Percentiles rank a stretch among this genome's conserved stretches.
Conservation (phyloP, 1,140 invertebrate genomes). For the Dinoponera quadriceps region DNA sequence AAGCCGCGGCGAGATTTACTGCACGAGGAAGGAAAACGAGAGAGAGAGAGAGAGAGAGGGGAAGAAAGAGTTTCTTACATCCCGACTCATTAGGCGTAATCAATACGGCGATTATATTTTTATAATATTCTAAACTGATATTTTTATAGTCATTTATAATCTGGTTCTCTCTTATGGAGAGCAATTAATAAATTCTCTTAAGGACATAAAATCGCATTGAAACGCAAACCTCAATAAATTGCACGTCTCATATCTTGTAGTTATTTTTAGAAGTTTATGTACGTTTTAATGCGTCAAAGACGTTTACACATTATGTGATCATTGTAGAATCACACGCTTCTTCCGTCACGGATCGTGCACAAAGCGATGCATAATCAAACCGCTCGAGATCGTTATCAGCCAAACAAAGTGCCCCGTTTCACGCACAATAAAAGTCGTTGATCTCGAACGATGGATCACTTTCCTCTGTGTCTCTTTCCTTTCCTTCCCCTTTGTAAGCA, state of each 20-base stretch:
- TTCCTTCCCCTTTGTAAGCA: neutral
- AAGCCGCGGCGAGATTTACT: slow-evolving; percentile 43
- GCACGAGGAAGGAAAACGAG: neutral
- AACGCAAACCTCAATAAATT: no score
- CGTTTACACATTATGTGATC: slow-evolving; percentile 9
- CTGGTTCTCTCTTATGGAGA: no score
- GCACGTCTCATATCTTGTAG: no score
- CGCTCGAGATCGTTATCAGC: slow-evolving; percentile 44
- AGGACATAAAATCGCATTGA: no score
- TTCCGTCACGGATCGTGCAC: slow-evolving; percentile 17
- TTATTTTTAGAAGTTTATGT: no score
- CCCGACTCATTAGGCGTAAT: slow-evolving; percentile 12
- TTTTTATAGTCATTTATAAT: no score
- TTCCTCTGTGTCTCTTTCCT: neutral
- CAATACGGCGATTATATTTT: no score
- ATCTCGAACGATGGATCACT: slow-evolving; percentile 24
- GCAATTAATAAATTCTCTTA: no score
- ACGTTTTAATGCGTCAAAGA: no score
- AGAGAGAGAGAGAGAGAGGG: neutral
- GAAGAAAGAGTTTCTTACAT: slow-evolving; percentile 20
- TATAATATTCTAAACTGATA: no score
- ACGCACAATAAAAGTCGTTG: slow-evolving; percentile 31
- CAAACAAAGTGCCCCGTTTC: slow-evolving; percentile 45
- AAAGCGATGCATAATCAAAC: slow-evolving; percentile 56
- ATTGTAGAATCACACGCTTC: neutral